A percentile compares a stretch with the other conserved stretches of the same genome.
Conservation (phyloP, 2,797 vertebrate species). For the Falco naumanni region DNA sequence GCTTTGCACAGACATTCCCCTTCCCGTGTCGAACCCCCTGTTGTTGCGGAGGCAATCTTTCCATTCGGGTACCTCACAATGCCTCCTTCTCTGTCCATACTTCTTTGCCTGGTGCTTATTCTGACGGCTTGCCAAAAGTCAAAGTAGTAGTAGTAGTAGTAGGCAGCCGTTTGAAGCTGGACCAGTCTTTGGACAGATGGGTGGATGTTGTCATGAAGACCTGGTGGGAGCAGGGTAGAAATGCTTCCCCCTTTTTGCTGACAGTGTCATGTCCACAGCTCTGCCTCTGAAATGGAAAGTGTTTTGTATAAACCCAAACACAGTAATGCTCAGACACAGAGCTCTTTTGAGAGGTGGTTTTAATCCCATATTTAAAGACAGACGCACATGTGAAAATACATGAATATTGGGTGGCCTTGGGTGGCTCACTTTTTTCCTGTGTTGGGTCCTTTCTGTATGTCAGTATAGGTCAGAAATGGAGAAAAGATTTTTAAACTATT, state of each 20-base stretch:
- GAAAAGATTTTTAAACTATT: neutral
- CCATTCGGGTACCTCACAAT: neutral
- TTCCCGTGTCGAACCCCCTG: accelerated
- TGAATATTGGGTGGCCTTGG: neutral
- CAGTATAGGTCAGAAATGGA: neutral
- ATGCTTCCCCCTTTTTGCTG: neutral
- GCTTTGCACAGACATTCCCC: neutral
- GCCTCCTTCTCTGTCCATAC: neutral
- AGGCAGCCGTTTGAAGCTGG: neutral
- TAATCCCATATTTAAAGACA: neutral
- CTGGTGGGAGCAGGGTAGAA: neutral
- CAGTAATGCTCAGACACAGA: neutral
- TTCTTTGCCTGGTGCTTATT: neutral
- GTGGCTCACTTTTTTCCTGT: neutral
- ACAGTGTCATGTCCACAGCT: neutral
- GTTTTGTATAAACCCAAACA: neutral
- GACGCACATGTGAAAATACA: accelerated
- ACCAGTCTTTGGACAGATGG: neutral
- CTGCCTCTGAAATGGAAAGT: neutral
- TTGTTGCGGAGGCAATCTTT: neutral
- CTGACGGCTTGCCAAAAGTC: neutral
- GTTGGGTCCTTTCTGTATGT: neutral
- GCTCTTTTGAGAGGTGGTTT: neutral
- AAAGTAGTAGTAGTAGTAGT: neutral
- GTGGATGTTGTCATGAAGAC: neutral